Conservation (phyloP, 2,888 invertebrate genomes). For the Chironomus tentans region DNA sequence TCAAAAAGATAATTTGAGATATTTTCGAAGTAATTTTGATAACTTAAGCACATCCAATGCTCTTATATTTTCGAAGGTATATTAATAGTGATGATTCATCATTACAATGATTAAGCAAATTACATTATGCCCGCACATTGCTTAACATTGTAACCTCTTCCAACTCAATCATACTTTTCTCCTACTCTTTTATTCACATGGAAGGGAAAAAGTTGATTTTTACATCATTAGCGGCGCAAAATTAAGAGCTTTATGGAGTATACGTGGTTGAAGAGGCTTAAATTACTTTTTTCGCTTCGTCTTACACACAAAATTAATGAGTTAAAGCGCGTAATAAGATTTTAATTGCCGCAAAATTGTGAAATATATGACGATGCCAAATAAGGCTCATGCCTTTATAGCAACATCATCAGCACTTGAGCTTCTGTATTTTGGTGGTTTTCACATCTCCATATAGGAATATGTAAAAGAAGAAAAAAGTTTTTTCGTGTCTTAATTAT, state of each 20-base stretch:
- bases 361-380: no score
- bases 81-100: constrained; percentile 1
- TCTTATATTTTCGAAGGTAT: neutral
- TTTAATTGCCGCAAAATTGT: constrained; percentile 14
- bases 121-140: neutral
- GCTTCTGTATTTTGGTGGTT: neutral
- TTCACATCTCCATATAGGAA: neutral
- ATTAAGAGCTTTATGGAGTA: neutral
- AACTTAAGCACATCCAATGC: neutral
- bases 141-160: neutral
- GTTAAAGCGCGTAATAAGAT: constrained; percentile 21
- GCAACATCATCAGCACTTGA: neutral
- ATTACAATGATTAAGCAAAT: neutral
- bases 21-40: neutral
- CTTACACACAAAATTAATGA: constrained; percentile 11
- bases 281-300: neutral
- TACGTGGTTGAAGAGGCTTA: neutral
- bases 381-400: no score
- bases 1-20: neutral
- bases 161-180: neutral
- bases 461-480: neutral
- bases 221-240: neutral
- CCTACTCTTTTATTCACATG: neutral
- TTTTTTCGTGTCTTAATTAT: constrained; percentile 4
- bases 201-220: neutral